phyloP scores from a whole-genome alignment of 92 coral and sea anemone genomes.

The Bergia sp. region DNA sequence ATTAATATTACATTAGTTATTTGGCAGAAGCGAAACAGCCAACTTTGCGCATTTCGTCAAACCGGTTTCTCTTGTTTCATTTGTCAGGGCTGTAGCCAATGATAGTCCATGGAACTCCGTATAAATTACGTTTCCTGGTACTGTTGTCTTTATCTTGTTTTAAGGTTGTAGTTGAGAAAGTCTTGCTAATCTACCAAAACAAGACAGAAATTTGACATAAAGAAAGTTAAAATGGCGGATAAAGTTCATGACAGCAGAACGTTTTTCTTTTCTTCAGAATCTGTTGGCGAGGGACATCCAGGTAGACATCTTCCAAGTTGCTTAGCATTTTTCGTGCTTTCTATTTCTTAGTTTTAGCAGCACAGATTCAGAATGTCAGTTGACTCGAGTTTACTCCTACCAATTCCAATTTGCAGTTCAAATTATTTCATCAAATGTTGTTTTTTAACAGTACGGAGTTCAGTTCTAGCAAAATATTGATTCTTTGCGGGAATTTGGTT shows the following conservation, averaged over 20 bases:
- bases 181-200: background rate
- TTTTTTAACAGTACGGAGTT: background rate
- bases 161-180: background rate
- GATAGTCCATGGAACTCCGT: background rate
- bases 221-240: constrained; percentile 2
- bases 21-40: background rate
- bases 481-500: background rate
- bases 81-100: background rate
- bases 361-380: background rate
- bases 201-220: background rate
- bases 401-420: background rate
- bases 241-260: constrained; percentile 45
- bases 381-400: background rate
- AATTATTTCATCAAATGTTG: too few relatives aligned
- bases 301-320: constrained; percentile 48
- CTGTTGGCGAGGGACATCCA: constrained; percentile 90
- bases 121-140: background rate
- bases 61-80: constrained; percentile 10
- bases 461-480: background rate
- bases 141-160: background rate
- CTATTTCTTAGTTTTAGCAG: background rate
- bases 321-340: background rate
- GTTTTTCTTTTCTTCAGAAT: constrained; percentile 81
- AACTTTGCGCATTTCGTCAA: background rate
- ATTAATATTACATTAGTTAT: background rate